Conservation (phyloP, 1,140 invertebrate genomes). For the Choristoneura fumiferana region DNA sequence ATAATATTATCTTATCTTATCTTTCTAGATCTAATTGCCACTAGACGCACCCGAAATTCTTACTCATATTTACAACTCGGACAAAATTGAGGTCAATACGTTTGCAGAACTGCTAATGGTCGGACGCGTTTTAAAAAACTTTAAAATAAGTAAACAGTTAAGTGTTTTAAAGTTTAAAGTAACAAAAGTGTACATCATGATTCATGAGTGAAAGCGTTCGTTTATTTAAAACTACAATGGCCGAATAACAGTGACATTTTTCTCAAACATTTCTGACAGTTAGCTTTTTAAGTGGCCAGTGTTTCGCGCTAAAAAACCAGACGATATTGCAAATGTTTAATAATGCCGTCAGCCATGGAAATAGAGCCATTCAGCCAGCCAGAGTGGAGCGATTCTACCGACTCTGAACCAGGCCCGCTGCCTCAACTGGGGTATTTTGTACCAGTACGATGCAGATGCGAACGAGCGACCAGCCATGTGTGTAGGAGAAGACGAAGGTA, state of each 20-base stretch:
- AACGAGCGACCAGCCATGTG: slow-evolving; percentile 55
- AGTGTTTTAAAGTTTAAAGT: slow-evolving; percentile 10
- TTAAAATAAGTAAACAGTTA: not conserved
- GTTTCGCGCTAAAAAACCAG: not conserved
- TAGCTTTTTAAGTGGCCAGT: not conserved
- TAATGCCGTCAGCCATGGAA: slow-evolving; percentile 62
- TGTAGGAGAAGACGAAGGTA: slow-evolving; percentile 74
- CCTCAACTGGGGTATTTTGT: slow-evolving; percentile 75
- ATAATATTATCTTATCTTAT: slow-evolving; percentile 32
- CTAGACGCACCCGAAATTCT: slow-evolving; percentile 42
- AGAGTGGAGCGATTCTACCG: slow-evolving; percentile 70
- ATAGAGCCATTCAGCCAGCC: slow-evolving; percentile 63
- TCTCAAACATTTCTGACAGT: not conserved
- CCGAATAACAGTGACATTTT: not conserved
- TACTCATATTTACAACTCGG: slow-evolving; percentile 38
- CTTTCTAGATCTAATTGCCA: slow-evolving; percentile 49
- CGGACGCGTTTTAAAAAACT: slow-evolving; percentile 20
- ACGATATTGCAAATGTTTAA: slow-evolving; percentile 14
- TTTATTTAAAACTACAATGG: not conserved
- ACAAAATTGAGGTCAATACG: slow-evolving; percentile 44
- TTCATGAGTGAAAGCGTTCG: slow-evolving; percentile 6
- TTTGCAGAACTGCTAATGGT: slow-evolving; percentile 24
- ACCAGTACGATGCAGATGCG: slow-evolving; percentile 63
- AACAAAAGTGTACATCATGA: not conserved
- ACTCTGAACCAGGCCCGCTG: slow-evolving; percentile 56